Percentiles rank a stretch among this genome's conserved stretches.
Conservation (phyloP, 2,113 vertebrate species). For the Xyliphius kryptos region DNA sequence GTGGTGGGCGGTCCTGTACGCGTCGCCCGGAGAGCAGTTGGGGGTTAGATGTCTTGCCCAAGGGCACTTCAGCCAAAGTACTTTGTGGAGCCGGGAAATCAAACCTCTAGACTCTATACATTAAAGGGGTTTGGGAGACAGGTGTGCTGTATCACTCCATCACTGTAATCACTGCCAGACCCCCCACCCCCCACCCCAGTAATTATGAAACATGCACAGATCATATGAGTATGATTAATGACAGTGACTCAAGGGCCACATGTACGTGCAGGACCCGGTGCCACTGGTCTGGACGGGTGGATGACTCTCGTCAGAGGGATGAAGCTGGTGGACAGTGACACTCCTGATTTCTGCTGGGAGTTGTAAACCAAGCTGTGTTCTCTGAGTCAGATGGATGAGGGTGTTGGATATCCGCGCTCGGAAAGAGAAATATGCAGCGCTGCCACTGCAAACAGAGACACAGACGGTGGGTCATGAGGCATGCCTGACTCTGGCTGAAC, state of each 20-base stretch:
- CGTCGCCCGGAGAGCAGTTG: too few relatives aligned
- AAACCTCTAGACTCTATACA: not conserved
- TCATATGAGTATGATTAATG: slow-evolving; percentile 44
- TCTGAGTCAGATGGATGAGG: slow-evolving; percentile 35
- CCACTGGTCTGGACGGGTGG: slow-evolving; percentile 17
- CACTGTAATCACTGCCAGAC: slow-evolving; percentile 40
- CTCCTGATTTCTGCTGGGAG: slow-evolving; percentile 32
- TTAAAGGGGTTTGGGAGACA: slow-evolving; percentile 24
- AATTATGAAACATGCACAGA: slow-evolving; percentile 40
- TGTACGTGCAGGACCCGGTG: slow-evolving; percentile 4
- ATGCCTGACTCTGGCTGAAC: slow-evolving; percentile 2
- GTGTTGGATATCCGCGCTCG: slow-evolving; percentile 27
- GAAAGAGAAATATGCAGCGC: slow-evolving; percentile 25
- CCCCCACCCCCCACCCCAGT: slow-evolving; percentile 29
- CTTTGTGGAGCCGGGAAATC: too few relatives aligned
- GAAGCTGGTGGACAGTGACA: slow-evolving; percentile 31
- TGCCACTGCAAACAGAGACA: slow-evolving; percentile 23
- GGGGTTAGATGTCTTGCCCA: too few relatives aligned
- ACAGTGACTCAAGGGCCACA: slow-evolving; percentile 10
- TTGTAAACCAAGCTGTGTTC: slow-evolving; percentile 26
- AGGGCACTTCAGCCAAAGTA: too few relatives aligned
- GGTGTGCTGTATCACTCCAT: slow-evolving; percentile 40
- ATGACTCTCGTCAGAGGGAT: slow-evolving; percentile 15
- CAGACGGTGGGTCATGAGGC: slow-evolving; percentile 30
- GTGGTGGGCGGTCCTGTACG: too few relatives aligned